Evolutionary conservation across 30 jellyfish, hydroid and myxozoan genomes (phyloP).

Genomic region (Pseudorhiza aurosa): DNA sequence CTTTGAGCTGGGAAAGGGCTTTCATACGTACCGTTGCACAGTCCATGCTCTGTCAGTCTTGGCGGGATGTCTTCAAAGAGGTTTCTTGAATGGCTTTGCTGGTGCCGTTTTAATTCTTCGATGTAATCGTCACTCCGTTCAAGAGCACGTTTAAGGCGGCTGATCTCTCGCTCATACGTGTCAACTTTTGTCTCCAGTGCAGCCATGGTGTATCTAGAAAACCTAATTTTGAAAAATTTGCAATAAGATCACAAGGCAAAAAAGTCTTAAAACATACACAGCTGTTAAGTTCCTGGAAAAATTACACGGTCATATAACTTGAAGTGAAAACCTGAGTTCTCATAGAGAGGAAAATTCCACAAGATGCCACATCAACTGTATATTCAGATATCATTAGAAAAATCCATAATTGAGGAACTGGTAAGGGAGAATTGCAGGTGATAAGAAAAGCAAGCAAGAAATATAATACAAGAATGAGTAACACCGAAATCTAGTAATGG

Average conservation of each 20-base stretch:
- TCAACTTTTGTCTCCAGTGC: conserved; percentile 96
- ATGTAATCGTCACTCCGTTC: conserved; percentile 91
- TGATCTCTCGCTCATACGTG: conserved; percentile 87
- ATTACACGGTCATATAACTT: too few species aligned
- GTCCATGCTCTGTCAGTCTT: conserved; percentile 3
- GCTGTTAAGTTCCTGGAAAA: too few species aligned
- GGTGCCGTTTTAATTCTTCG: conserved; percentile 73
- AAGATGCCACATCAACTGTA: too few species aligned
- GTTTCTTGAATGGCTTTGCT: background rate
- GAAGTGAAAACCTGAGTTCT: too few species aligned
- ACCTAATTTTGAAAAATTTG: conserved; percentile 32
- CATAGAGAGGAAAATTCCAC: too few species aligned
- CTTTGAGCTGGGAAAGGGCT: background rate
- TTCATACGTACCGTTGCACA: background rate
- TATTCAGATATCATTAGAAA: too few species aligned
- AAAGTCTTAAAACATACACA: too few species aligned
- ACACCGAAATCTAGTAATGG: too few species aligned
- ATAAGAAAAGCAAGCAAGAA: too few species aligned
- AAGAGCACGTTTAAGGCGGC: conserved; percentile 77
- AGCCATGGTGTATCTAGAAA: conserved; percentile 81
- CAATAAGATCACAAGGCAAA: background rate
- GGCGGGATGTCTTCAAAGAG: background rate
- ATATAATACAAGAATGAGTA: too few species aligned
- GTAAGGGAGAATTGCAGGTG: too few species aligned
- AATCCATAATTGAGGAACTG: too few species aligned